These are phyloP conservation scores for Hypsibius dujardini DNA, from an alignment of 1,140 invertebrate genomes.

Conservation along the genomic window DNA sequence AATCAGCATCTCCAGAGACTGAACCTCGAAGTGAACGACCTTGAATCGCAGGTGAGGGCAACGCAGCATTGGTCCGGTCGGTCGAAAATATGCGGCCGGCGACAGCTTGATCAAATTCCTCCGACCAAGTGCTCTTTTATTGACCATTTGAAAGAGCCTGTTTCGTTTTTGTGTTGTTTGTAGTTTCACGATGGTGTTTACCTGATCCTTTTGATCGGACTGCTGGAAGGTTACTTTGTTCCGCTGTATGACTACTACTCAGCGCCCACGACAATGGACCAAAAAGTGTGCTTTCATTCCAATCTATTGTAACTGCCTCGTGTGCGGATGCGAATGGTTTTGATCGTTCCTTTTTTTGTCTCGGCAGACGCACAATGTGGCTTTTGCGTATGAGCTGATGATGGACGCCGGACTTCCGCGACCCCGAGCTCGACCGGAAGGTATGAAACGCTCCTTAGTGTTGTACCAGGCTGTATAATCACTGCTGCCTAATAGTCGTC, in stretches of 20 bases:
- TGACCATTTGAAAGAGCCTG: conserved; percentile 16
- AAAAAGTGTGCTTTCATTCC: conserved; percentile 30
- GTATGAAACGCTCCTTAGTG: conserved; percentile 35
- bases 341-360: conserved; percentile 21
- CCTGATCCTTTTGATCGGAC: conserved; percentile 76
- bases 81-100: no score
- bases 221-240: conserved; percentile 93
- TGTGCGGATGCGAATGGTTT: conserved; percentile 13
- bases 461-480: no score
- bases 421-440: conserved; percentile 87
- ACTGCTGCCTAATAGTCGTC: no score
- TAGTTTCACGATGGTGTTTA: conserved; percentile 91
- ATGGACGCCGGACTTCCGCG: conserved; percentile 85
- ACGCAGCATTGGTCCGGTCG: conserved; percentile 18
- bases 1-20: conserved; percentile 94
- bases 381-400: conserved; percentile 93
- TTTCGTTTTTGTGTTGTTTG: conserved; percentile 21
- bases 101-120: neutral
- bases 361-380: conserved; percentile 86
- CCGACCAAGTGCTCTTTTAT: conserved; percentile 12
- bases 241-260: conserved; percentile 84
- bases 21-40: conserved; percentile 79
- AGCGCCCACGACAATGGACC: conserved; percentile 49
- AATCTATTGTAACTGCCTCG: conserved; percentile 19
- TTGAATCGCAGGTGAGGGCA: conserved; percentile 54